Conservation (phyloP, 2,797 vertebrate species). For the Brachyrhaphis roseni region DNA sequence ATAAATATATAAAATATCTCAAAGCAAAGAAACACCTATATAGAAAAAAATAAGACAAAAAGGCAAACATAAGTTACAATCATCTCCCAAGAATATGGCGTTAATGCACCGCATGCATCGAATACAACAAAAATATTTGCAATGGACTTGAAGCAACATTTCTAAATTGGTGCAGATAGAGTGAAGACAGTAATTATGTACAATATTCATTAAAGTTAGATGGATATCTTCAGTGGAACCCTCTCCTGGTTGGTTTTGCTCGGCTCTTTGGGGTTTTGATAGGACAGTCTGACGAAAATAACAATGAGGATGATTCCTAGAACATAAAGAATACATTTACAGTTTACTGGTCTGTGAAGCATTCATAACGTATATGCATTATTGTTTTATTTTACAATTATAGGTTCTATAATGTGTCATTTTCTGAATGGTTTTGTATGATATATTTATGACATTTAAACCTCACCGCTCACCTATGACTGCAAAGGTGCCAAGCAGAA, state of each 20-base stretch:
- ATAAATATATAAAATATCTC: background rate
- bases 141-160: conserved; percentile 12
- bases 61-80: conserved; percentile 11
- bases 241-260: conserved; percentile 78
- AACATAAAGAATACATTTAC: conserved; percentile 18
- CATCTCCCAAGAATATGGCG: conserved; percentile 2
- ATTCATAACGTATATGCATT: background rate
- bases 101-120: conserved; percentile 4
- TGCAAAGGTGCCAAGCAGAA: conserved; percentile 80
- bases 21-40: conserved; percentile 15
- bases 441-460: background rate
- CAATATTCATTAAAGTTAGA: conserved; percentile 44
- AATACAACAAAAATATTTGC: background rate
- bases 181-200: background rate
- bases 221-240: conserved; percentile 76
- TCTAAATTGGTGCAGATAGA: conserved; percentile 3
- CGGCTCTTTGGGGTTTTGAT: conserved; percentile 76
- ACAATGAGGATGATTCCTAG: conserved; percentile 79
- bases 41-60: conserved; percentile 19
- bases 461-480: conserved; percentile 76
- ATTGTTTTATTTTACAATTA: background rate
- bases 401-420: background rate
- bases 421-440: background rate
- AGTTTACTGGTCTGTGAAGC: conserved; percentile 1
- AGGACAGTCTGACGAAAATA: conserved; percentile 81